A percentile compares a stretch with the other conserved stretches of the same genome.
These are phyloP conservation scores for Tympanuchus pallidicinctus DNA, from an alignment of 2,113 vertebrate species.

Conservation along the genomic window DNA sequence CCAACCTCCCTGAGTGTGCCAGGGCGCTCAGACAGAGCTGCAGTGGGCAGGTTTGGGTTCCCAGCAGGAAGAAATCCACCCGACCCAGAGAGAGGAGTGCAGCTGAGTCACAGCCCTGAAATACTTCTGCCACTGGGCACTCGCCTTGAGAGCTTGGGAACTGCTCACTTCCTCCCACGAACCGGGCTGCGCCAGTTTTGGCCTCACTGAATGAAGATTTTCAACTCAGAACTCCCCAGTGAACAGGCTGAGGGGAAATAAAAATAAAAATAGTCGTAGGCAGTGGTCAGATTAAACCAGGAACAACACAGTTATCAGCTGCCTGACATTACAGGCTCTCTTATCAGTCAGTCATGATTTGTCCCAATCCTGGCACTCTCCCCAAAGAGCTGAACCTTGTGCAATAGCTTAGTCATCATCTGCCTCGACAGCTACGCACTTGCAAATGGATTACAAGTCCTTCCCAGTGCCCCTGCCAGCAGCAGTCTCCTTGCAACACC, in stretches of 20 bases:
- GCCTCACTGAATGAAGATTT: neutral
- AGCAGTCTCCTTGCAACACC: neutral
- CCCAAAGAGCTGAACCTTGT: conserved; percentile 15
- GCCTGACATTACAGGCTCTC: neutral
- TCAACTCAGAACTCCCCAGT: neutral
- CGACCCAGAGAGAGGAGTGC: neutral
- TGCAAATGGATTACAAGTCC: neutral
- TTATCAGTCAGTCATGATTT: neutral
- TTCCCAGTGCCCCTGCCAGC: conserved; percentile 14
- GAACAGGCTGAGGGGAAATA: neutral
- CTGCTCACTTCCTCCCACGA: neutral
- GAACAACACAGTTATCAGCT: neutral
- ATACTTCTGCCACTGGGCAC: neutral
- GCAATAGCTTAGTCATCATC: conserved; percentile 64
- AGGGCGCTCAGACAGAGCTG: accelerated
- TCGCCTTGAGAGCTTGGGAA: neutral
- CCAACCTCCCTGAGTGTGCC: neutral
- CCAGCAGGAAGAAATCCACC: accelerated
- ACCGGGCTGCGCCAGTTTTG: neutral
- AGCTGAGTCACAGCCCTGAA: neutral
- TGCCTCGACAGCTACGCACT: conserved; percentile 38
- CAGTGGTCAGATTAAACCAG: neutral
- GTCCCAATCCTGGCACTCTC: neutral
- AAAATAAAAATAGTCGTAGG: neutral
- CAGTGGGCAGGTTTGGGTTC: neutral